Conservation (phyloP, 1,140 invertebrate species). For the Drosophila sp. region DNA sequence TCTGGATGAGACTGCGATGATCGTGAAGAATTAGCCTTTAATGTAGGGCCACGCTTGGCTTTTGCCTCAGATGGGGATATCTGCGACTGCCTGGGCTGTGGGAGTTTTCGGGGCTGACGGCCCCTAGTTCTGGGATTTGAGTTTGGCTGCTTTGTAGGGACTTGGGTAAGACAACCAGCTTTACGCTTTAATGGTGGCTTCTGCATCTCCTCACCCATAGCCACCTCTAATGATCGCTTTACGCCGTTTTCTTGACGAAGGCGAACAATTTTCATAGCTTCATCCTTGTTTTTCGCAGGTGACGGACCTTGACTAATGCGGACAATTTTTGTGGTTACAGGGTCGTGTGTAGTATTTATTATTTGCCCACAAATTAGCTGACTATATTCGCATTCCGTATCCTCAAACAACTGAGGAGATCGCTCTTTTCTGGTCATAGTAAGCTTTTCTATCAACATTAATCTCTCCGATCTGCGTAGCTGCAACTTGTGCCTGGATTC, state of each 20-base stretch:
- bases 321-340: not conserved
- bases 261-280: not conserved
- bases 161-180: not conserved
- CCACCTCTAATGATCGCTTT: not conserved
- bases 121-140: not conserved
- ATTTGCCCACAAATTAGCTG: slow-evolving; percentile 23
- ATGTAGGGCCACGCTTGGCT: not conserved
- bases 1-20: not conserved
- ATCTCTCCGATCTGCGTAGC: slow-evolving; percentile 43
- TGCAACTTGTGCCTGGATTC: slow-evolving; percentile 5
- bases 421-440: not conserved
- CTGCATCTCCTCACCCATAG: not conserved
- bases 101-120: not conserved
- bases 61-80: not conserved
- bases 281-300: not conserved
- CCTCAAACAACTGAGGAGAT: slow-evolving; percentile 52
- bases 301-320: not conserved
- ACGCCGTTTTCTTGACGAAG: not conserved
- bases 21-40: not conserved
- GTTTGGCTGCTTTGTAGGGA: not conserved
- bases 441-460: slow-evolving; percentile 29
- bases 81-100: not conserved
- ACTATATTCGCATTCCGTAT: slow-evolving; percentile 40
- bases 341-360: not conserved
- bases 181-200: not conserved